Conservation (phyloP, 2,888 invertebrate genomes). For the Pegoplata infirma region DNA sequence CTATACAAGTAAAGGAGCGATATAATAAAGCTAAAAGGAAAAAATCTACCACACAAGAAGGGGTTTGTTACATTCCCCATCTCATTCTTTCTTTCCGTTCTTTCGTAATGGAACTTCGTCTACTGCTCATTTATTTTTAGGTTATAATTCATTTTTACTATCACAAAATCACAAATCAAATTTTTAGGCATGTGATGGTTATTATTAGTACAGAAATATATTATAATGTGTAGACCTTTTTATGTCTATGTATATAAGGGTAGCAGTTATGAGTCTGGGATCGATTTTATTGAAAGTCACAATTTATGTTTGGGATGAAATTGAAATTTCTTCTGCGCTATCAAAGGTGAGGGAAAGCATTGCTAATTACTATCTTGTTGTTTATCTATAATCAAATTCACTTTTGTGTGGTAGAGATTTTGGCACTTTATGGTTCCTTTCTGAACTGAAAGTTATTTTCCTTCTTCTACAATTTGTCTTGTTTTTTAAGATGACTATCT, state of each 20-base stretch:
- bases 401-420: too few relatives aligned
- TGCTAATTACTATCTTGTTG: too few relatives aligned
- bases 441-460: too few relatives aligned
- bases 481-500: too few relatives aligned
- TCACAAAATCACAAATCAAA: slow-evolving; percentile 77
- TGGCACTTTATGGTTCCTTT: too few relatives aligned
- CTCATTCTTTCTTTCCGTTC: background rate
- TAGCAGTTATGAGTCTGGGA: slow-evolving; percentile 1
- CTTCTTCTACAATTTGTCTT: too few relatives aligned
- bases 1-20: too few relatives aligned
- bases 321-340: too few relatives aligned
- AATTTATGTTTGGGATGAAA: too few relatives aligned
- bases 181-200: slow-evolving; percentile 73
- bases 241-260: background rate
- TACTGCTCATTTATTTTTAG: slow-evolving; percentile 54
- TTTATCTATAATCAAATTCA: too few relatives aligned
- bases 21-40: slow-evolving; percentile 24
- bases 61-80: slow-evolving; percentile 29
- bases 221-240: slow-evolving; percentile 26
- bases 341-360: too few relatives aligned
- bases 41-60: slow-evolving; percentile 29
- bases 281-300: too few relatives aligned
- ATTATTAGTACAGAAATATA: slow-evolving; percentile 51
- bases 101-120: background rate
- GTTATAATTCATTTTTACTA: slow-evolving; percentile 74